A percentile compares a stretch with the other conserved stretches of the same genome.
Conservation (phyloP, 1,140 invertebrate species). For the Drosophila kepulauana region DNA sequence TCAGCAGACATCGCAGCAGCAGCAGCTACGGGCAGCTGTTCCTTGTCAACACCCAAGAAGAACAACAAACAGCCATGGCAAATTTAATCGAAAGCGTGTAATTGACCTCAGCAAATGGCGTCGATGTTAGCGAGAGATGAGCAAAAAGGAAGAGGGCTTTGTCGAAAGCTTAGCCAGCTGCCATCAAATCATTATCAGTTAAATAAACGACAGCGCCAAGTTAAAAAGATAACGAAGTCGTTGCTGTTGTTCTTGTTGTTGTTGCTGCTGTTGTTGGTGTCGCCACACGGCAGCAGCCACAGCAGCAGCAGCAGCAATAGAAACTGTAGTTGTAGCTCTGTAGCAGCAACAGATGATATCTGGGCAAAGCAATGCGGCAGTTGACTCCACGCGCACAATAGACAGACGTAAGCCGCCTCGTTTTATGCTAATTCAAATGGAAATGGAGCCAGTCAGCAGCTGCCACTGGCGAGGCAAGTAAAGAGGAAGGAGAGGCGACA, state of each 20-base stretch:
- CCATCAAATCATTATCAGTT: constrained; percentile 83
- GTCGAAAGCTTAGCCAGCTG: constrained; percentile 80
- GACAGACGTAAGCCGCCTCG: constrained; percentile 82
- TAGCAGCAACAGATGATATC: constrained; percentile 79
- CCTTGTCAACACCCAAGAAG: constrained; percentile 70
- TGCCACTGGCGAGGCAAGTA: constrained; percentile 49
- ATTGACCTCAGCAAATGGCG: constrained; percentile 81
- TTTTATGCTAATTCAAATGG: constrained; percentile 83
- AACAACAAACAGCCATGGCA: constrained; percentile 59
- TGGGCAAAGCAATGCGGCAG: constrained; percentile 42
- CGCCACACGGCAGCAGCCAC: constrained; percentile 40
- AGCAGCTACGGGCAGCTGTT: constrained; percentile 63
- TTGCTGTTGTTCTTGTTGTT: constrained; percentile 1
- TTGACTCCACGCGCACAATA: constrained; percentile 57
- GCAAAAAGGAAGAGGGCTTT: constrained; percentile 50
- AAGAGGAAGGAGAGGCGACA: neutral
- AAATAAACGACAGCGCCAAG: constrained; percentile 82
- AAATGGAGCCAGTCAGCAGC: constrained; percentile 82
- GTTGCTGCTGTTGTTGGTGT: neutral
- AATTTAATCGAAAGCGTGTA: constrained; percentile 83
- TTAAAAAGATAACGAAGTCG: constrained; percentile 82
- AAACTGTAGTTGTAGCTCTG: constrained; percentile 16
- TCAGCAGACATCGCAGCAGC: constrained; percentile 26
- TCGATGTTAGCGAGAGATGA: constrained; percentile 10
- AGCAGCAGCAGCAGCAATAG: constrained; percentile 5